Base-by-base conservation (phyloP, 2,888 invertebrate genomes). In the Tinea pellionella region DNA sequence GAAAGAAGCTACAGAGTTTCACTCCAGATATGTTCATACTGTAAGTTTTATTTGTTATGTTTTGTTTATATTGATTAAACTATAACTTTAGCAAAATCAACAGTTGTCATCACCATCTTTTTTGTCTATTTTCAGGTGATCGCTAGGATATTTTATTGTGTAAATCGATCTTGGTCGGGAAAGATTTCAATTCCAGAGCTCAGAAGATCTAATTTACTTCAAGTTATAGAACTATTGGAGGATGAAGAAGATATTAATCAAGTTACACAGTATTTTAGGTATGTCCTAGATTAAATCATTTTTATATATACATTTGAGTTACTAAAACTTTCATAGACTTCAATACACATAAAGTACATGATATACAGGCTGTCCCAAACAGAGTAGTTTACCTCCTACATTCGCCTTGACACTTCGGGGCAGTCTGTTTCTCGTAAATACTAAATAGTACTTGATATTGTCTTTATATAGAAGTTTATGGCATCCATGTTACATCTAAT, bases 241-340 rank as follows among this genome's bases (percentile, higher is more conserved):
- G 95, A 96, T 69, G 98, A 98, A 79, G 97, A 98, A 73, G 98
- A 99, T 76, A 98, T 98, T 72, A 99, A 98, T 88, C 96, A 96
- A 88, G 93, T 94, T 65, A 94, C 94, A 68, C 93, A 94, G 72
- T 94, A 91, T 75, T 94, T 94, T 77, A 88, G 88, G 88, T 87
- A 67, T 68, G 41, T 24, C 6, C 24, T 24, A 24, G 24, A 24
- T n/a, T n/a, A n/a, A 24, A 24, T 24, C 24, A 12, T 60, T 56
- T 19, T 13, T 56, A 15, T 11, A 3, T 30, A n/a, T 57, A 2
- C 12, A 24, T 47, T 47, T 47, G 2, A 15, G 16, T n/a, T 37
- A 37, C 6, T 30, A 30, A 30, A 30, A 30, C 30, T 7, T 24
- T 24, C 6, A 24, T 24, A 24, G 24, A 24, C 3, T 24, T 24